Evolutionary conservation across 1,140 invertebrate species (phyloP).

Genomic region (Elymnias hypermnestra): DNA sequence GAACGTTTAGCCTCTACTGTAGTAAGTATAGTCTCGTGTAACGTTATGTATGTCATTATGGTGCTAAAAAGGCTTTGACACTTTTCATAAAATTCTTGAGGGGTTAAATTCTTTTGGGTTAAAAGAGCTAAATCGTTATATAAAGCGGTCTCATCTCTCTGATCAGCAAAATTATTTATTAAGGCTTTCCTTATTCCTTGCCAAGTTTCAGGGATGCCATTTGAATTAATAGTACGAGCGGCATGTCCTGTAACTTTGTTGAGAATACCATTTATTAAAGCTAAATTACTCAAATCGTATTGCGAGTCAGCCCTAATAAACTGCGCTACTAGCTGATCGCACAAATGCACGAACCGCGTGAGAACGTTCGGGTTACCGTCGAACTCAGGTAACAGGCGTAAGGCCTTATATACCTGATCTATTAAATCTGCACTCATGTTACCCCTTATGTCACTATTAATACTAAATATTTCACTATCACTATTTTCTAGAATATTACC

Average conservation of each 20-base stretch:
- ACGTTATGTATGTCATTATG: neutral
- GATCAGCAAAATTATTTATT: conserved; percentile 14
- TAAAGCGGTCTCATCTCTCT: conserved; percentile 14
- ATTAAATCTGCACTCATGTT: no score
- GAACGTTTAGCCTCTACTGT: neutral
- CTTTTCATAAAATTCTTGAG: neutral
- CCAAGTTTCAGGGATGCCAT: conserved; percentile 8
- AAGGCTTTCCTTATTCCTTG: conserved; percentile 4
- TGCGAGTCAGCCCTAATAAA: no score
- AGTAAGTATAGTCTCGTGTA: neutral
- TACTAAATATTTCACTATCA: no score
- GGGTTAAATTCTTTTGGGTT: neutral
- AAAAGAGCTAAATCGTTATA: conserved; percentile 22
- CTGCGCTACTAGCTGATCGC: no score
- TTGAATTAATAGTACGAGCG: conserved; percentile 3
- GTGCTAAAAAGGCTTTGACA: neutral
- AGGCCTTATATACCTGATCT: no score
- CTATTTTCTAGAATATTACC: no score
- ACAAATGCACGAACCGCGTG: no score
- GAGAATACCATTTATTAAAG: conserved; percentile 1
- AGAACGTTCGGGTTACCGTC: no score
- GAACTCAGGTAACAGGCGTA: no score
- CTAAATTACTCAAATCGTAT: no score
- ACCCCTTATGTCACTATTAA: no score
- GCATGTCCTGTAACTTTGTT: conserved; percentile 7